These are phyloP conservation scores for Serilophus lunatus DNA, from an alignment of 2,113 vertebrate genomes.

Conservation along the genomic window DNA sequence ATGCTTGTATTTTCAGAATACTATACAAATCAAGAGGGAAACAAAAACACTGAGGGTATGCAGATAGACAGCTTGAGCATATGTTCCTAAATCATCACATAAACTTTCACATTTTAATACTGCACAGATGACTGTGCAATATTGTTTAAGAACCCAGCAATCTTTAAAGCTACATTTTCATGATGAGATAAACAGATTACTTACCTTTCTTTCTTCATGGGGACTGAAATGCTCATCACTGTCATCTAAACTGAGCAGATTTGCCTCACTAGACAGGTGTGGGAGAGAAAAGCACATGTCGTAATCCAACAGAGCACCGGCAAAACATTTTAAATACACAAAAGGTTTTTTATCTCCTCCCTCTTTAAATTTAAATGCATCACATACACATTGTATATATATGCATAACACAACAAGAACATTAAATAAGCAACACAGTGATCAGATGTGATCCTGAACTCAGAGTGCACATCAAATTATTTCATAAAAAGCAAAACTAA, in stretches of 20 bases:
- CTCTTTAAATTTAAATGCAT: not conserved
- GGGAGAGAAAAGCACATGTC: constrained; percentile 1
- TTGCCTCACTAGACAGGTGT: constrained; percentile 70
- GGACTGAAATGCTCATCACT: constrained; percentile 71
- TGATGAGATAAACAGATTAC: not conserved
- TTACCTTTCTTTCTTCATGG: constrained; percentile 84
- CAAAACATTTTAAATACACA: not conserved
- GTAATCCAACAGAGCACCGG: not conserved
- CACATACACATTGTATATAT: not conserved
- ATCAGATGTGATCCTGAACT: not conserved
- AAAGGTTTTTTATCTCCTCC: not conserved
- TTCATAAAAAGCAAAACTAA: not conserved
- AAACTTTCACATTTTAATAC: not conserved
- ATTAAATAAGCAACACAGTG: not conserved
- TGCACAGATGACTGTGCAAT: not conserved
- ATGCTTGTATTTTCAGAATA: not conserved
- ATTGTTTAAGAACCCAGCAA: not conserved
- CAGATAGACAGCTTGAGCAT: not conserved
- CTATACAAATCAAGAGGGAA: not conserved
- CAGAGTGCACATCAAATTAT: not conserved
- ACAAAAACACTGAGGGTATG: not conserved
- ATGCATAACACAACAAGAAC: not conserved
- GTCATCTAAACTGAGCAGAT: constrained; percentile 82
- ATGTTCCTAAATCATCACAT: not conserved
- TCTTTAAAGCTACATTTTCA: not conserved